Evolutionary conservation across 2,113 vertebrate genomes (phyloP).

Genomic region (Neopipo cinnamomea): DNA sequence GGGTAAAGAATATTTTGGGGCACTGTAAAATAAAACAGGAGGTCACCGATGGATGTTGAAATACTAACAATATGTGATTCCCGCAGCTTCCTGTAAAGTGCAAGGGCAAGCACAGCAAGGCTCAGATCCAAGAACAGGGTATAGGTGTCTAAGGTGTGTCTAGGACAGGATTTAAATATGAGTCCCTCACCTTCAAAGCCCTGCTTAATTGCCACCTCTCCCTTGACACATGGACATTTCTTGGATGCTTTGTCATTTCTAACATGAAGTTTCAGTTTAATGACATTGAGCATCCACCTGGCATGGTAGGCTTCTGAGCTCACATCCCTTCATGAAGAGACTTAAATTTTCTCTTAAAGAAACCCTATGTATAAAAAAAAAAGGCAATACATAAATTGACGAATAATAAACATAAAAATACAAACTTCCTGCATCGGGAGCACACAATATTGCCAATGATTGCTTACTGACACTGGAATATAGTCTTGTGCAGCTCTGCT

Average conservation of each 20-base stretch:
- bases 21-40: slow-evolving; percentile 14
- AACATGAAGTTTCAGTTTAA: background rate
- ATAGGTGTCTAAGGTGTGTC: background rate
- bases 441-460: background rate
- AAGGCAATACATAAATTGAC: background rate
- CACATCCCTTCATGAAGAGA: background rate
- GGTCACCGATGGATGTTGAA: background rate
- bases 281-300: background rate
- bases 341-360: background rate
- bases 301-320: background rate
- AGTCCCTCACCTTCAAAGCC: background rate
- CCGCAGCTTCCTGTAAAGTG: background rate
- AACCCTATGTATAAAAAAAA: background rate
- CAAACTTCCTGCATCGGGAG: background rate
- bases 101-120: background rate
- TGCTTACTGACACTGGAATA: background rate
- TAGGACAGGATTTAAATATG: background rate
- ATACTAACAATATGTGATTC: background rate
- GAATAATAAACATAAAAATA: background rate
- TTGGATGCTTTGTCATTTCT: background rate
- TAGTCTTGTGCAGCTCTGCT: background rate
- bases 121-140: background rate
- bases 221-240: background rate
- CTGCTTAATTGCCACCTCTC: background rate
- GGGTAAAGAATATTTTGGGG: background rate